These are phyloP conservation scores for Pteria penguin DNA, from an alignment of 2,888 invertebrate species.

Conservation along the genomic window DNA sequence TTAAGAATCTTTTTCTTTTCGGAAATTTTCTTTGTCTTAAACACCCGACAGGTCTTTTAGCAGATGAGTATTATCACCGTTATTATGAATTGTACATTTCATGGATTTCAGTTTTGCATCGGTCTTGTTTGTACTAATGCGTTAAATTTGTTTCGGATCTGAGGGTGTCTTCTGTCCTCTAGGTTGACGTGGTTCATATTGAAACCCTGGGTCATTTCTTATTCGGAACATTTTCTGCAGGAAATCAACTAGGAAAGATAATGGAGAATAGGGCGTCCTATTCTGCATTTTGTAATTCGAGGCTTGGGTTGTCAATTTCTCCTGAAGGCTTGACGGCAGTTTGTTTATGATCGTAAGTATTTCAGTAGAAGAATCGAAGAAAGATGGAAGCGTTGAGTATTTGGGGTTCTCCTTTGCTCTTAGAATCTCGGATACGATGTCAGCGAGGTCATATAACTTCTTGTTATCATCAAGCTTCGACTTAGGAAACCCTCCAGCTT, in stretches of 20 bases:
- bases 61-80: not conserved
- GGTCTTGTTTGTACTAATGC: not conserved
- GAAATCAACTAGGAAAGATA: conserved; percentile 23
- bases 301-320: conserved; percentile 42
- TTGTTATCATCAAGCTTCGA: conserved; percentile 29
- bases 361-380: conserved; percentile 41
- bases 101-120: not conserved
- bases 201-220: conserved; percentile 34
- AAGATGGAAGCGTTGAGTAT: conserved; percentile 21
- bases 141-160: not conserved
- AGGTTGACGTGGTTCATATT: conserved; percentile 1
- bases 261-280: conserved; percentile 29
- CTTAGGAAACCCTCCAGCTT: conserved; percentile 37
- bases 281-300: conserved; percentile 19
- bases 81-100: not conserved
- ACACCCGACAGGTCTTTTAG: conserved; percentile 19
- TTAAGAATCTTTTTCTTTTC: conserved; percentile 20
- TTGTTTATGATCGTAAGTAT: conserved; percentile 40
- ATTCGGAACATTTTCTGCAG: conserved; percentile 10
- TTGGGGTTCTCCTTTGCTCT: conserved; percentile 26
- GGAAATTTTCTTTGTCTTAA: conserved; percentile 10
- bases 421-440: conserved; percentile 38
- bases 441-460: conserved; percentile 40
- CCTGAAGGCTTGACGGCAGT: conserved; percentile 33
- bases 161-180: not conserved